Percentiles rank a stretch among this genome's conserved stretches.
Evolutionary conservation across 2,797 vertebrate species (phyloP).

Genomic region (Sebastes diploproa): DNA sequence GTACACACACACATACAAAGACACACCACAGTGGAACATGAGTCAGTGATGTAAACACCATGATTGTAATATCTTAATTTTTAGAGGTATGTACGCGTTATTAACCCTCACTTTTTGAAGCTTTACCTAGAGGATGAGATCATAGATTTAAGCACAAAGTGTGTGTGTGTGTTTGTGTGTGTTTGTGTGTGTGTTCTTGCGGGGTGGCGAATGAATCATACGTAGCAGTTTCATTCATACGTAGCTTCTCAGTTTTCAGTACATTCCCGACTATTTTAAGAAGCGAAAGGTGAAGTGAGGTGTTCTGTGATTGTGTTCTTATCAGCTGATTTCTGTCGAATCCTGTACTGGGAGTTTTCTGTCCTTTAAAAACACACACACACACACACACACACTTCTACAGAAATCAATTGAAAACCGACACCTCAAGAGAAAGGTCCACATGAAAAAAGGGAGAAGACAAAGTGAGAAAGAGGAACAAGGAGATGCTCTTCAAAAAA

Average conservation of each 20-base stretch:
- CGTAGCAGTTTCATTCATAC: constrained; percentile 36
- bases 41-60: constrained; percentile 18
- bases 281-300: constrained; percentile 56
- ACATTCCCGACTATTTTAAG: constrained; percentile 57
- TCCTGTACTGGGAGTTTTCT: constrained; percentile 26
- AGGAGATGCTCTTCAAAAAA: too few relatives aligned
- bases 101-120: background rate
- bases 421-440: background rate
- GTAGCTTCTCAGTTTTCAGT: constrained; percentile 31
- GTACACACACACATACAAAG: background rate
- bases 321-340: constrained; percentile 66
- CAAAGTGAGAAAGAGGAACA: background rate
- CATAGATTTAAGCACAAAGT: background rate
- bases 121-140: background rate
- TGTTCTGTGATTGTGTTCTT: background rate
- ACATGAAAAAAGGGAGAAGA: background rate
- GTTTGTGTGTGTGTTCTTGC: background rate
- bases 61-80: background rate
- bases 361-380: background rate
- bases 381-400: background rate
- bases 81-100: background rate
- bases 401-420: background rate
- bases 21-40: constrained; percentile 6
- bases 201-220: constrained; percentile 18
- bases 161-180: background rate